Evolutionary conservation across 92 coral and sea anemone species (phyloP).

Genomic region (Porites evermanni): DNA sequence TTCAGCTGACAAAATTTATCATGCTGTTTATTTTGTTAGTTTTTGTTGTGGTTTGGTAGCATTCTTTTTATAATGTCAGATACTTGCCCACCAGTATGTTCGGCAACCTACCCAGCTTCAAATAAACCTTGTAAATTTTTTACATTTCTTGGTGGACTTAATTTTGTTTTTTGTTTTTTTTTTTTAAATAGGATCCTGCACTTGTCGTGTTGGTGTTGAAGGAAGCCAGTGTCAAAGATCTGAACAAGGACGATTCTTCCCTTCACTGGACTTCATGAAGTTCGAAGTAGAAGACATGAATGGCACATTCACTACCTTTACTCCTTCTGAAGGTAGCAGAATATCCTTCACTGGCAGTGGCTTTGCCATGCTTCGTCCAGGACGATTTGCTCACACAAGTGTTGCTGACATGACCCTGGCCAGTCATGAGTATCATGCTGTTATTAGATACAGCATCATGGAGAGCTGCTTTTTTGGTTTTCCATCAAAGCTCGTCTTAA

Average conservation of each 20-base stretch:
- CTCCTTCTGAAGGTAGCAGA: slow-evolving; percentile 53
- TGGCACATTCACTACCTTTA: slow-evolving; percentile 46
- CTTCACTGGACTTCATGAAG: slow-evolving; percentile 72
- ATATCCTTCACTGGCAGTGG: slow-evolving; percentile 80
- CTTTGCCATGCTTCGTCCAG: slow-evolving; percentile 58
- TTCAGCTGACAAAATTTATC: too few species aligned
- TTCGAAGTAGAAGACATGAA: slow-evolving; percentile 74
- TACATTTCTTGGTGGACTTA: neutral
- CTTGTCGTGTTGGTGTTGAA: slow-evolving; percentile 80
- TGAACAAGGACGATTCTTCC: slow-evolving; percentile 65
- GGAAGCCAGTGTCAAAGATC: slow-evolving; percentile 67
- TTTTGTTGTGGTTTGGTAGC: too few species aligned
- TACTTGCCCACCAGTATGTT: too few species aligned
- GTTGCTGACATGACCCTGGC: slow-evolving; percentile 31
- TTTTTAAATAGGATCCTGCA: slow-evolving; percentile 71
- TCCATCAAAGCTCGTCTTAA: slow-evolving; percentile 15
- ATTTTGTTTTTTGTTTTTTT: neutral
- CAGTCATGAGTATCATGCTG: slow-evolving; percentile 52
- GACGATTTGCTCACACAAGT: slow-evolving; percentile 43
- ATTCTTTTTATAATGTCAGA: too few species aligned
- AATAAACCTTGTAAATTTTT: neutral
- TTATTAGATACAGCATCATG: slow-evolving; percentile 65
- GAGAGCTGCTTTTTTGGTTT: slow-evolving; percentile 33
- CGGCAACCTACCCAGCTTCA: too few species aligned
- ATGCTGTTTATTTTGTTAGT: too few species aligned